These are phyloP conservation scores for Yponomeuta malinellus DNA, from an alignment of 2,888 invertebrate species.

Conservation along the genomic window DNA sequence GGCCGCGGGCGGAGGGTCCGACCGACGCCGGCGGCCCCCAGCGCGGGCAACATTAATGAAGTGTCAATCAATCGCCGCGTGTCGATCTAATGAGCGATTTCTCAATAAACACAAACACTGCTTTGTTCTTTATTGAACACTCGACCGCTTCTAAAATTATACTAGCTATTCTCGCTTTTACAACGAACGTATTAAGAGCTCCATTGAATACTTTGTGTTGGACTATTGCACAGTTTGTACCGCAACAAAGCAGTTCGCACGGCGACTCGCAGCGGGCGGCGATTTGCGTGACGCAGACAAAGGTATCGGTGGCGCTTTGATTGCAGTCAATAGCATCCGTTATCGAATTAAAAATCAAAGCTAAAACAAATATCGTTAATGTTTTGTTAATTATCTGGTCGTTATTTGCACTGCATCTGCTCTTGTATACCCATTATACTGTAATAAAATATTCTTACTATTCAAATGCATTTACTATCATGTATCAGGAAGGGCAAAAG, in stretches of 20 bases:
- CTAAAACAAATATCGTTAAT: background rate
- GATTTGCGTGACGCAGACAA: background rate
- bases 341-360: background rate
- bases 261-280: slow-evolving; percentile 22
- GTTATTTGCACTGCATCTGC: background rate
- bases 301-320: background rate
- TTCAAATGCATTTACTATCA: no score
- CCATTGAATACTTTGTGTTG: background rate
- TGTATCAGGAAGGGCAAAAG: no score
- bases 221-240: background rate
- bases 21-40: background rate
- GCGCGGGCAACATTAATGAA: slow-evolving; percentile 20
- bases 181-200: background rate
- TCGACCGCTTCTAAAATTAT: background rate
- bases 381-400: background rate
- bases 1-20: no score
- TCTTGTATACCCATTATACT: background rate
- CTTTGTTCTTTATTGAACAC: slow-evolving; percentile 23
- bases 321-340: background rate
- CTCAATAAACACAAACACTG: slow-evolving; percentile 36
- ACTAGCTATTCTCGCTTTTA: background rate
- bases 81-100: slow-evolving; percentile 50
- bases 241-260: slow-evolving; percentile 25
- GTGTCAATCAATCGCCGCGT: slow-evolving; percentile 39
- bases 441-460: no score